phyloP scores from a whole-genome alignment of 2,797 vertebrate species.

The Cichlasoma orientale region DNA sequence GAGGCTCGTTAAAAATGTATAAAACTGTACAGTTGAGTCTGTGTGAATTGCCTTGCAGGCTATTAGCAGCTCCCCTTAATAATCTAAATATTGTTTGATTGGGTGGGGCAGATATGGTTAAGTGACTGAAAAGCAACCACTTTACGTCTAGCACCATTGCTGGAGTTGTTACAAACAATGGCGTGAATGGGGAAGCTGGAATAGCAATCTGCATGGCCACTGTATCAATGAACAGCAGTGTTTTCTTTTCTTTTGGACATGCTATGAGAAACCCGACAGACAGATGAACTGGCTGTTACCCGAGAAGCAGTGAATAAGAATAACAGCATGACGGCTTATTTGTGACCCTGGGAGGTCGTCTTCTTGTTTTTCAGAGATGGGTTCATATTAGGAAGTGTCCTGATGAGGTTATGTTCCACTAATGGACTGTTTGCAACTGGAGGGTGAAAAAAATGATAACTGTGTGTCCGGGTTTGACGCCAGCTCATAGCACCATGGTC shows the following conservation, averaged over 20 bases:
- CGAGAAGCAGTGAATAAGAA: slow-evolving; percentile 1
- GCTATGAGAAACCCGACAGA: background rate
- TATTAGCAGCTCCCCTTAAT: background rate
- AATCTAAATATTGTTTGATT: background rate
- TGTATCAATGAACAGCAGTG: background rate
- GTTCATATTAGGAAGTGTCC: background rate
- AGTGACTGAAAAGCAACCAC: background rate
- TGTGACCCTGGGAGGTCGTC: background rate
- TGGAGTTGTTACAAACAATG: background rate
- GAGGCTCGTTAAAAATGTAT: background rate
- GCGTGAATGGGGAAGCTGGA: background rate
- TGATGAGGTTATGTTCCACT: slow-evolving; percentile 3
- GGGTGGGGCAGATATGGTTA: background rate
- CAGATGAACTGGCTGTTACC: background rate
- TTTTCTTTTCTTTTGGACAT: background rate
- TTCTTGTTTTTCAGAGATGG: background rate
- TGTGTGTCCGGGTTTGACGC: background rate
- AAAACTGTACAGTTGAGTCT: background rate
- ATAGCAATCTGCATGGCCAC: background rate
- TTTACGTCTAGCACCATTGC: background rate
- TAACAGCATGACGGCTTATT: background rate
- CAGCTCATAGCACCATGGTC: background rate
- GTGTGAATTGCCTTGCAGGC: background rate
- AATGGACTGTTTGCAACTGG: background rate
- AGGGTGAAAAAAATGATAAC: background rate